These are phyloP conservation scores for Erythrocercus mccallii DNA, from an alignment of 2,113 vertebrate genomes.

Conservation along the genomic window DNA sequence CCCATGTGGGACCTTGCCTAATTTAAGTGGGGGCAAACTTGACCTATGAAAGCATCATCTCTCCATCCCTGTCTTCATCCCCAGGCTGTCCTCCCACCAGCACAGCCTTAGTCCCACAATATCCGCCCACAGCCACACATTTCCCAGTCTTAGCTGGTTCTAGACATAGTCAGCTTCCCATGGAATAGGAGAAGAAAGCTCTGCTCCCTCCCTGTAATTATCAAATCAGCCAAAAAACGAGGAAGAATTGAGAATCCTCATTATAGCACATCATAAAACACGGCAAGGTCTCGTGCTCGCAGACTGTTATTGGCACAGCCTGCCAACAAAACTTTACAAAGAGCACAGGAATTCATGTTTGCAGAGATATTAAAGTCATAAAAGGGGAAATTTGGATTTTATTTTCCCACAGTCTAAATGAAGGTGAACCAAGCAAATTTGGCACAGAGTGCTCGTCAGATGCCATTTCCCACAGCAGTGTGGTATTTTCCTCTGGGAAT, in stretches of 20 bases:
- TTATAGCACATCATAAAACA: slow-evolving; percentile 60
- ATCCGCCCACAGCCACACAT: neutral
- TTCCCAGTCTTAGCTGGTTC: neutral
- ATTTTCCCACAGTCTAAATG: slow-evolving; percentile 79
- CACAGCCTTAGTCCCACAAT: accelerated
- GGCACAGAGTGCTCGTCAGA: slow-evolving; percentile 69
- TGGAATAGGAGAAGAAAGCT: neutral
- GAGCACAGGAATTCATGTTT: slow-evolving; percentile 46
- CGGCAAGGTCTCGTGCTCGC: neutral
- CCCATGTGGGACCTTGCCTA: neutral
- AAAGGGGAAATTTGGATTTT: slow-evolving; percentile 55
- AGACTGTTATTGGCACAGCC: neutral
- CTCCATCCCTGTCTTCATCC: neutral
- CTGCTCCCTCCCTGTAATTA: slow-evolving; percentile 59
- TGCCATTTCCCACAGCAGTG: slow-evolving; percentile 82
- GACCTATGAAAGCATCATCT: neutral
- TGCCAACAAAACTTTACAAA: slow-evolving; percentile 44
- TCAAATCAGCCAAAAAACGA: slow-evolving; percentile 58
- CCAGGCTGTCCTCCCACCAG: neutral
- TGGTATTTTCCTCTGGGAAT: slow-evolving; percentile 85
- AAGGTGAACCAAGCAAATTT: slow-evolving; percentile 74
- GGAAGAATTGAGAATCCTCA: slow-evolving; percentile 57
- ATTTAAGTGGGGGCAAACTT: neutral
- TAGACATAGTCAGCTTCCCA: neutral
- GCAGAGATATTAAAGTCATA: slow-evolving; percentile 64